Base-by-base conservation (phyloP, 2,888 invertebrate species). In the Automeris io region DNA sequence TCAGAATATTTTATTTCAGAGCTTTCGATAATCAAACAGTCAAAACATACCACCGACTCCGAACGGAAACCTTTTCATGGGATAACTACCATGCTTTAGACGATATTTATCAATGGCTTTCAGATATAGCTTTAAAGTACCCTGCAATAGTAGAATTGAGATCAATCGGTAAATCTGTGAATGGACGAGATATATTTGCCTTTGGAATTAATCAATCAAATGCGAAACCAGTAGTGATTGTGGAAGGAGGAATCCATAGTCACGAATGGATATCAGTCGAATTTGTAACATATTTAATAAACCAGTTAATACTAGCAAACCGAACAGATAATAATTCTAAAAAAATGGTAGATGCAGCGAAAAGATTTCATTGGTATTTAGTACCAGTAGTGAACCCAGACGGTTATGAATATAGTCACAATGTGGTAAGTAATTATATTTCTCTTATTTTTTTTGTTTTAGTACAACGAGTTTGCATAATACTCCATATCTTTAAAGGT, bases 331-430 rank as follows among this genome's bases (percentile, higher is more conserved):
- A 85, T 4, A 47, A 64, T 0, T 61, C 87, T 22, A 29, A 47
- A 0, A 57, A 60, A 0, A 42, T 89, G 1, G 61, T 67, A 23
- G 35, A 62, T 0, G 60, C 90, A 7, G 86, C 85, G 0, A 65
- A 68, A 1, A 73, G 62, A 19, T 88, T 86, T 54, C 89, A 91
- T 42, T 94, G 92, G 91, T 90, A 91, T 58, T 68, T 94, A 25
- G 76, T 94, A 52, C 93, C 94, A 0, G 74, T 91, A 3, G 70
- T 89, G 12, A 94, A 94, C 70, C 94, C 94, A 4, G 94, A 95
- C 51, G 66, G 66, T 1, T 66, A 42, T 25, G 42, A 39, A 0
- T 66, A 54, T 13, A 60, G 46, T 22, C 63, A 60, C 1, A 37
- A n/a, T 16, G 5, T 12, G 36, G 67, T 66, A 13, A 54, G 54